phyloP scores from a whole-genome alignment of 2,113 vertebrate species.

The Scomber japonicus region DNA sequence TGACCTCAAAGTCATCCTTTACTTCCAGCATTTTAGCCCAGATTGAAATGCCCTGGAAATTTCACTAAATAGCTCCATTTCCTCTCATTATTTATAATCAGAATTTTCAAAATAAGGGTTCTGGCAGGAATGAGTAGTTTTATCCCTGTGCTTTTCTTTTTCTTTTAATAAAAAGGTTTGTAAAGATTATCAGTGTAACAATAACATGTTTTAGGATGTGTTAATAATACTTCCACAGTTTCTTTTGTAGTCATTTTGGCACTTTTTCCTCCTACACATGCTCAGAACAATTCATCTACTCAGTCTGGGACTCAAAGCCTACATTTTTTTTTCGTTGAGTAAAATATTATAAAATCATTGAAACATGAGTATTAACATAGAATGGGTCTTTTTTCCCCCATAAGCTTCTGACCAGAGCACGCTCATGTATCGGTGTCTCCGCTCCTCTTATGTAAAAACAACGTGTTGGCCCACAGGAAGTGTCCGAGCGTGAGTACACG shows the following conservation, averaged over 20 bases:
- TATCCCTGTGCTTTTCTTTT: neutral
- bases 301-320: conserved; percentile 41
- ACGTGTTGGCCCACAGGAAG: neutral
- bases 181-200: neutral
- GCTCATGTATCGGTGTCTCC: neutral
- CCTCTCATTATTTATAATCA: neutral
- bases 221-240: conserved; percentile 68
- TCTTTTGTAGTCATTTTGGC: conserved; percentile 75
- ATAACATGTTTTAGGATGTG: neutral
- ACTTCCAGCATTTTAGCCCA: neutral
- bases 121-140: neutral
- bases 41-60: conserved; percentile 6
- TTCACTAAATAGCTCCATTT: neutral
- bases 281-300: conserved; percentile 15
- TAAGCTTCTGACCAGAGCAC: no score
- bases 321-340: neutral
- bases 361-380: conserved; percentile 19
- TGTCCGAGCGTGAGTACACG: neutral
- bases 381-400: neutral
- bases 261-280: conserved; percentile 69
- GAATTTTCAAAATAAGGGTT: neutral
- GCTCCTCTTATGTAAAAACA: neutral
- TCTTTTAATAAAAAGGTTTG: neutral
- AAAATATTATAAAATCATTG: conserved; percentile 41
- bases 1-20: neutral